Evolutionary conservation across 2,797 vertebrate genomes (phyloP).

Genomic region (Sebastes paucispinis): DNA sequence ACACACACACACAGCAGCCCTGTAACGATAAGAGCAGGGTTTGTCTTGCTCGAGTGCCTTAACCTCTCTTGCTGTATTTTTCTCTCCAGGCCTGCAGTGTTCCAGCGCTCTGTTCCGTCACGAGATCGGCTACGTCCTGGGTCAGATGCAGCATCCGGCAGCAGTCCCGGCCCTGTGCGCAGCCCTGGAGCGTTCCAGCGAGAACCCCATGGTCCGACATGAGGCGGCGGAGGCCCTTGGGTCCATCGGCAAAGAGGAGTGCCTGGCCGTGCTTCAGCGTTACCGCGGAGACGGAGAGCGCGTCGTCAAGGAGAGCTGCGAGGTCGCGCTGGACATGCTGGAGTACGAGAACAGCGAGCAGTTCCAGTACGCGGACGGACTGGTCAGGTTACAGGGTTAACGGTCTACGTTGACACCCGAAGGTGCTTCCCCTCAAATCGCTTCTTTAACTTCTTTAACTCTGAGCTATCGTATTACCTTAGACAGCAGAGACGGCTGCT

Average conservation of each 20-base stretch:
- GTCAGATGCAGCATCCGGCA: constrained; percentile 92
- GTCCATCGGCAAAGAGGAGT: constrained; percentile 88
- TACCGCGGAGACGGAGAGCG: constrained; percentile 84
- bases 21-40: background rate
- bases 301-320: constrained; percentile 95
- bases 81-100: constrained; percentile 83
- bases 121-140: constrained; percentile 93
- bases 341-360: constrained; percentile 84
- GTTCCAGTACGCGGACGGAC: constrained; percentile 92
- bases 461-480: background rate
- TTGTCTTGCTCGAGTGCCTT: background rate
- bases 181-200: constrained; percentile 64
- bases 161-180: constrained; percentile 85
- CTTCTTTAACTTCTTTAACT: background rate
- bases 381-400: constrained; percentile 79
- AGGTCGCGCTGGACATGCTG: constrained; percentile 94
- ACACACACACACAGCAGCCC: too few relatives aligned
- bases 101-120: constrained; percentile 93
- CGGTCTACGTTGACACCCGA: background rate
- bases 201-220: constrained; percentile 95
- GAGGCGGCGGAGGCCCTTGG: constrained; percentile 96
- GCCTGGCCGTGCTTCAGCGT: constrained; percentile 82
- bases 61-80: background rate
- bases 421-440: background rate
- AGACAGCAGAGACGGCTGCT: background rate